Evolutionary conservation across 2,797 vertebrate genomes (phyloP).

Genomic region (Sciurus carolinensis): DNA sequence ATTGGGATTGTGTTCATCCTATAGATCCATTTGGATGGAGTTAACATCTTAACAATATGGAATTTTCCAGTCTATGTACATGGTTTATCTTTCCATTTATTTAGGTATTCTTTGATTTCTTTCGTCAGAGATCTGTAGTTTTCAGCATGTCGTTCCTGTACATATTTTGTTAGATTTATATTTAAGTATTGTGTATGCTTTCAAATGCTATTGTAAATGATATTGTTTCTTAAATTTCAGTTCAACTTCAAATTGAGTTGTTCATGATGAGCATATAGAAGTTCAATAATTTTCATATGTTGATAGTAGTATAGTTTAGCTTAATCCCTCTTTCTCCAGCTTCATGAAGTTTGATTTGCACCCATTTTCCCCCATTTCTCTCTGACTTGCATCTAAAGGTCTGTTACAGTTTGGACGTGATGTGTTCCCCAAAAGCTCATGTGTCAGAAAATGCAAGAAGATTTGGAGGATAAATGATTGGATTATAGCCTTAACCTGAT

Average conservation of each 20-base stretch:
- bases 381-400: neutral
- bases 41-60: neutral
- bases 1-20: neutral
- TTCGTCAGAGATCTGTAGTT: too few species aligned
- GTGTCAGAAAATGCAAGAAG: too few species aligned
- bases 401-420: too few species aligned
- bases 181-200: neutral
- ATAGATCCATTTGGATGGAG: neutral
- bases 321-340: neutral
- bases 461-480: too few species aligned
- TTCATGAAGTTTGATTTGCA: conserved; percentile 1
- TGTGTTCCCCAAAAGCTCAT: too few species aligned
- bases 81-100: neutral
- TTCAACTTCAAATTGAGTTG: neutral
- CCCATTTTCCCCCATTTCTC: neutral
- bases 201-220: neutral
- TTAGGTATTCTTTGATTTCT: neutral
- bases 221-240: neutral
- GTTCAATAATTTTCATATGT: too few species aligned
- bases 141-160: too few species aligned
- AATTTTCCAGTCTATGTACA: neutral
- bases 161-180: neutral
- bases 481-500: too few species aligned
- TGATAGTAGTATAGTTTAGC: conserved; percentile 8
- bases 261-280: neutral